Base-by-base conservation (phyloP, 2,113 vertebrate species). In the Alexandromys fortis region DNA sequence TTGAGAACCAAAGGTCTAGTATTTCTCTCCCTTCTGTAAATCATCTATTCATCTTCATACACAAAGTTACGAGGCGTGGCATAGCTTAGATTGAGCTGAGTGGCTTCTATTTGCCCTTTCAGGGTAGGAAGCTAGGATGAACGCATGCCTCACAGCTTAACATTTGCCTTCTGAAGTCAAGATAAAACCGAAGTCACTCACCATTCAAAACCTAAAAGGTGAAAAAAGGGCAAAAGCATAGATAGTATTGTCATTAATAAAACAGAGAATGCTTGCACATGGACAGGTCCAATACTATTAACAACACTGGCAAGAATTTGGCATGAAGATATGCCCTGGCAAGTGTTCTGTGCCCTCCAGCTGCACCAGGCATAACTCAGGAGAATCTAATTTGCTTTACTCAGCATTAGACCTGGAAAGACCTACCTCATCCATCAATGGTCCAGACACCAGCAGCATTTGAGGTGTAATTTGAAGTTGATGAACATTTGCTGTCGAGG, bases 351-450 rank as follows among this genome's bases (percentile, higher is more conserved):
- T 95, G 96, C 45, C 94, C 67, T 78, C 90, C 65, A 95, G 97
- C 92, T 97, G 82, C 96, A 95, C 94, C 95, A 94, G 28, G 77
- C 97, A 93, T 97, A 78, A 90, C 96, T 98, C 97, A 92, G 95
- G 92, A 96, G 96, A 98, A 97, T 96, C 67, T 90, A 96, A 97
- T 96, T 77, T 98, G 77, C 86, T 95, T 96, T 93, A 97, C 96
- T 96, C 95, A 91, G 97, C 96, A 63, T 96, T 96, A 95, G 97
- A 98, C 68, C 97, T 98, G 98, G 97, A 98, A 96, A 95, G 94
- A 94, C 95, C 96, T 72, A 83, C 82, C 97, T 98, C 97, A 98
- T 98, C 97, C 96, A 98, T 97, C 98, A 98, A 89, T 95, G 86
- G 95, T 92, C 88, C 97, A 97, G 97, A 97, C 97, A 97, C 58